Evolutionary conservation across 2,888 invertebrate species (phyloP), one percentile per base, ranked within the genome.

Genomic region (Parasteatoda lunata): DNA sequence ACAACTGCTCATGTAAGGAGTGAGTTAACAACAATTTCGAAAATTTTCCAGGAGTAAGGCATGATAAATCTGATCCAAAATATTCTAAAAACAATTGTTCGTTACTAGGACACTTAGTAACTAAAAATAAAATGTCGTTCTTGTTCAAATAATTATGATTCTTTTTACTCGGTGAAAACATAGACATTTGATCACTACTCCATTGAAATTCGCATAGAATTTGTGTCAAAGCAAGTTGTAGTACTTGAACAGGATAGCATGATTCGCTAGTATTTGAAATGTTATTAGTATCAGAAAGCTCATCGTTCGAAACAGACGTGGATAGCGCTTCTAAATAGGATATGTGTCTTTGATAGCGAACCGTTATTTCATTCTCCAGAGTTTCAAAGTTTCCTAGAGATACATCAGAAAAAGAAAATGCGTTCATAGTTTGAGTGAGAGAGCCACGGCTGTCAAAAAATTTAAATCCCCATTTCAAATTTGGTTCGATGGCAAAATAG

Each of bases 341-440:
- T 64, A 77, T 7, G 51, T 86, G 85, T 54, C 85, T 77, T 45
- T 80, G 80, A 71, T 80, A 86, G 47, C 71, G 59, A 11, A 71
- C 8, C 54, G 65, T 70, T 64, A 86, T 80, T 81, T 86, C 85
- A 80, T 86, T 86, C 77, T 86, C 85, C 45, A 86, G 80, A n/a
- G 71, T 80, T 59, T 86, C 85, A 59, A 80, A 86, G 54, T 69
- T 77, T 77, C 80, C 85, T 13, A 86, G 71, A 11, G 80, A 80
- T 1, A 86, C n/a, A 66, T 54, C 47, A 11, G 71, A 13, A 52
- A 80, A 86, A 3, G 72, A 77, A 77, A 77, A 81, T 54, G 80
- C 80, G 13, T 45, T 48, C 85, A 86, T 86, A 5, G 65, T 71
- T 54, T 86, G 85, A 8, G 80, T 80, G 15, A 65, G 65, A 8